Percentiles rank a stretch among this genome's conserved stretches.
These are phyloP conservation scores for Talpa occidentalis DNA, from an alignment of 2,113 vertebrate genomes.

Conservation along the genomic window DNA sequence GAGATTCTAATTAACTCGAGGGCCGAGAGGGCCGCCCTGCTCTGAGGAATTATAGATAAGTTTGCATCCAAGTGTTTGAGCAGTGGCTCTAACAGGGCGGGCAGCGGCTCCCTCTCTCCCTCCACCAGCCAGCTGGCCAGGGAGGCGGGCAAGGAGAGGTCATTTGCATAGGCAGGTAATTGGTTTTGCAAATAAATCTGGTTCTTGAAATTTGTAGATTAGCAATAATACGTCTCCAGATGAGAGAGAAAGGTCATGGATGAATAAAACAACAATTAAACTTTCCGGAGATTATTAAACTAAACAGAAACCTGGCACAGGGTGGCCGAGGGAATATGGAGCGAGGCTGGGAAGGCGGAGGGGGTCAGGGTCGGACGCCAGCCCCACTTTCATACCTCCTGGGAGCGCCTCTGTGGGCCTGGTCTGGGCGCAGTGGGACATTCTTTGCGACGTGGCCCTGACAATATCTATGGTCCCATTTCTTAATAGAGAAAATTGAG, in stretches of 20 bases:
- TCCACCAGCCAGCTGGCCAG: constrained; percentile 49
- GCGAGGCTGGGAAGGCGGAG: constrained; percentile 55
- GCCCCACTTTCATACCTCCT: neutral
- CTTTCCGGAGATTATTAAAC: constrained; percentile 87
- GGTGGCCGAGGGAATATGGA: constrained; percentile 54
- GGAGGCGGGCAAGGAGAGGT: constrained; percentile 66
- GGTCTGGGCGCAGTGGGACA: neutral
- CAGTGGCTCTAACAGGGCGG: constrained; percentile 52
- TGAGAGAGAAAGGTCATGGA: constrained; percentile 89
- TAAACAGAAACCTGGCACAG: constrained; percentile 84
- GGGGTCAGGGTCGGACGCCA: too few relatives aligned
- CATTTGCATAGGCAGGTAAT: constrained; percentile 90
- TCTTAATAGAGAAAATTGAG: neutral
- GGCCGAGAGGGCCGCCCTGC: constrained; percentile 18
- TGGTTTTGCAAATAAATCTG: constrained; percentile 90
- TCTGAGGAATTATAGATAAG: constrained; percentile 82
- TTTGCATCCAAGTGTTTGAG: constrained; percentile 83
- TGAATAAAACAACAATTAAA: constrained; percentile 89
- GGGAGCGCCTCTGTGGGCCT: neutral
- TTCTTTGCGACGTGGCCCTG: neutral
- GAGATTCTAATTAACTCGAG: constrained; percentile 83
- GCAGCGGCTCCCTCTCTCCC: neutral
- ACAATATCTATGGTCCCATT: neutral
- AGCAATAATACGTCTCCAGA: constrained; percentile 89
- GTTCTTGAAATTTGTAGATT: constrained; percentile 89